A percentile compares a stretch with the other conserved stretches of the same genome.
phyloP scores from a whole-genome alignment of 1,140 invertebrate species.

The Oreohelix idahoensis region DNA sequence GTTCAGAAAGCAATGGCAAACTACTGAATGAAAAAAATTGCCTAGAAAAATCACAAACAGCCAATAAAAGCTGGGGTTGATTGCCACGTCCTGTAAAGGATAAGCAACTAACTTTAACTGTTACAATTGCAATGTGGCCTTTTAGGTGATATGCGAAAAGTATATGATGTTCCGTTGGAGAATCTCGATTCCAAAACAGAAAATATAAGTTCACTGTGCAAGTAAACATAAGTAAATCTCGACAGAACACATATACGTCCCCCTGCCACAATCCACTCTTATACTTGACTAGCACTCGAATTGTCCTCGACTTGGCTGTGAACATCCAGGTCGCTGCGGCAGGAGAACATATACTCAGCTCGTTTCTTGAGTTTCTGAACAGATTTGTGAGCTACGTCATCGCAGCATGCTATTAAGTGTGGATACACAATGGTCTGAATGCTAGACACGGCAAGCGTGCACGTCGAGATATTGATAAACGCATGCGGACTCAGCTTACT shows the following conservation, averaged over 20 bases:
- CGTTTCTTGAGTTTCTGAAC: constrained; percentile 50
- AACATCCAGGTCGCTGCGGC: not conserved
- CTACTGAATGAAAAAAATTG: no score
- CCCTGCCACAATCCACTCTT: constrained; percentile 11
- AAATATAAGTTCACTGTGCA: not conserved
- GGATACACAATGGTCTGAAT: constrained; percentile 66
- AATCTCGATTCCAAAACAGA: no score
- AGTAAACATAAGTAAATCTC: not conserved
- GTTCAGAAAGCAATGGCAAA: no score
- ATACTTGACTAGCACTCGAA: constrained; percentile 48
- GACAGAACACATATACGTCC: not conserved
- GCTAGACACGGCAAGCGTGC: constrained; percentile 58
- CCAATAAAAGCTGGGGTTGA: no score
- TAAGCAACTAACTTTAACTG: no score
- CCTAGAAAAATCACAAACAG: no score
- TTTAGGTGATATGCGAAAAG: no score
- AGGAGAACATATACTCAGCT: constrained; percentile 40
- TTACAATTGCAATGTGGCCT: no score
- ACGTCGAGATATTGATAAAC: constrained; percentile 61
- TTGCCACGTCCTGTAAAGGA: no score
- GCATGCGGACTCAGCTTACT: constrained; percentile 45
- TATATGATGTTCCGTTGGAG: no score
- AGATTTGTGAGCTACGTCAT: constrained; percentile 53
- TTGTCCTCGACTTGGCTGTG: constrained; percentile 32
- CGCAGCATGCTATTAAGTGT: constrained; percentile 61